Percentiles rank a stretch among this genome's conserved stretches.
Evolutionary conservation across 2,113 vertebrate species (phyloP).

Genomic region (Callocephalon fimbriatum): DNA sequence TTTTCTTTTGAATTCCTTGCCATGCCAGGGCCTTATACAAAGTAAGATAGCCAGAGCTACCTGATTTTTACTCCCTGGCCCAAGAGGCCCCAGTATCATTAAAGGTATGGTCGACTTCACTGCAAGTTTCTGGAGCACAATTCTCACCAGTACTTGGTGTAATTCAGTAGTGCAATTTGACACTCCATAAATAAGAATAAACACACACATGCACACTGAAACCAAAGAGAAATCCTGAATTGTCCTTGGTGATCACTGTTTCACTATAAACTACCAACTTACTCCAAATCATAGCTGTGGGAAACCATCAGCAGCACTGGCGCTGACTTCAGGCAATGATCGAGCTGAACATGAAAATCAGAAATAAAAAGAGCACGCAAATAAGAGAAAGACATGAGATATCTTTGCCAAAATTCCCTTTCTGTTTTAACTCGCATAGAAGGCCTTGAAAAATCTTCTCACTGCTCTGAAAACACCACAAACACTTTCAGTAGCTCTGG

Average conservation of each 20-base stretch:
- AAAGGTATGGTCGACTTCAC: neutral
- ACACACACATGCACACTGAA: neutral
- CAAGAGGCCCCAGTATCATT: neutral
- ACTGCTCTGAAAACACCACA: neutral
- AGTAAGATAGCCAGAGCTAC: neutral
- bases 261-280: neutral
- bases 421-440: neutral
- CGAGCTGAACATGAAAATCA: neutral
- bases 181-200: neutral
- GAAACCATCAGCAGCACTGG: neutral
- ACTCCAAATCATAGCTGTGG: neutral
- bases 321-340: neutral
- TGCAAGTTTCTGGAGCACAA: neutral
- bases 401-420: neutral
- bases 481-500: neutral
- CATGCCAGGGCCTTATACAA: neutral
- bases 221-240: neutral
- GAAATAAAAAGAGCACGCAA: neutral
- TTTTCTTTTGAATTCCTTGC: neutral
- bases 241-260: neutral
- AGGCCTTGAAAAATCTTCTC: neutral
- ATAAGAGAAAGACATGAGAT: neutral
- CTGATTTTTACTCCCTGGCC: neutral
- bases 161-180: neutral
- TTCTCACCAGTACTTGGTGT: neutral